Evolutionary conservation across 2,888 invertebrate genomes (phyloP), one percentile per base, ranked within the genome.

Genomic region (Lepeophtheirus nordmannii): DNA sequence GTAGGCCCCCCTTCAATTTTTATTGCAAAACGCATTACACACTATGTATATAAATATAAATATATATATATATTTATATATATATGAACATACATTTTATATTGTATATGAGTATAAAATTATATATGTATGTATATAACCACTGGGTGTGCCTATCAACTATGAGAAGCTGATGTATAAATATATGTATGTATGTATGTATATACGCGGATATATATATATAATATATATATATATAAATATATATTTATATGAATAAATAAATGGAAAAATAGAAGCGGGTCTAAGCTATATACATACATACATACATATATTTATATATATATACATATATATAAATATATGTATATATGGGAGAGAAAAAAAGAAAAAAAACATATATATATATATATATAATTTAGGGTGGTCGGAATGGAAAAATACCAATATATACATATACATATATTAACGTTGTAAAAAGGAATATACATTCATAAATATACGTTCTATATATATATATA

Each of bases 221-320:
- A 41, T 41, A 41, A 41, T 41, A 8, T 17, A 46, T n/a, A 46
- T 46, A 46, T 14, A 46, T 5, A 46, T 46, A 46, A 14, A 46
- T 46, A 46, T 46, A 46, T n/a, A 46, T 46, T n/a, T 46, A 46
- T 46, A 46, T 46, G 17, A n/a, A 46, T 46, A 46, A n/a, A 46
- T 46, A 46, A 46, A n/a, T 17, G 53, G 53, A 46, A 46, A 17
- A 46, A 46, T 14, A 46, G 53, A 17, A 46, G 17, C 14, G 17
- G 17, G 14, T n/a, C 14, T 46, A 46, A 46, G 17, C 14, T 46
- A 46, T 30, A 46, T 46, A 46, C 17, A 46, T 46, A 46, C 8
- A n/a, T 46, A 46, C 8, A 46, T 41, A 41, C 14, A 14, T 41
- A 41, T 41, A 41, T 11, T 41, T 11, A 11, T 41, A 14, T 41